Percentiles rank a stretch among this genome's conserved stretches.
Evolutionary conservation across 2,888 invertebrate genomes (phyloP).

Genomic region (Heliothis peltigera): DNA sequence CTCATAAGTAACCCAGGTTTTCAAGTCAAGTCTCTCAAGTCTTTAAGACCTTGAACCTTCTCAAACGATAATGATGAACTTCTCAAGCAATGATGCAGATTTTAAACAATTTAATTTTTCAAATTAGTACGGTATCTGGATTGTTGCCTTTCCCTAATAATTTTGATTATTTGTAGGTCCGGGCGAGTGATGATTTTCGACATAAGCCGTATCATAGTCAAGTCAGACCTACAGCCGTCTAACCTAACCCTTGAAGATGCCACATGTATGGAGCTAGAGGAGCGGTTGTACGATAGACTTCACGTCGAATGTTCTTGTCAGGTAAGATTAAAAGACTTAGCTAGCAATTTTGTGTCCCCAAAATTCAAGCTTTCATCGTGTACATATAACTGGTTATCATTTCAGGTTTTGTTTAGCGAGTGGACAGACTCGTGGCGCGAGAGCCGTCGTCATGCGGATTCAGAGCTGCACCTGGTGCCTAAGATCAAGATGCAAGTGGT

Average conservation of each 20-base stretch:
- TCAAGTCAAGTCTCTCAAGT: too few species aligned
- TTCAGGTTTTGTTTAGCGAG: conserved; percentile 88
- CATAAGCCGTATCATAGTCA: conserved; percentile 92
- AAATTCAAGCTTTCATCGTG: neutral
- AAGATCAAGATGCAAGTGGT: conserved; percentile 91
- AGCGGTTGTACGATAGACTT: conserved; percentile 94
- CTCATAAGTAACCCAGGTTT: too few species aligned
- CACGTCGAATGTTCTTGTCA: conserved; percentile 93
- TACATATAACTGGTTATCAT: neutral
- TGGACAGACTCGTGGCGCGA: conserved; percentile 94
- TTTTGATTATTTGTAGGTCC: conserved; percentile 81
- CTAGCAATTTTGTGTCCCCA: neutral
- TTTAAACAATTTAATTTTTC: too few species aligned
- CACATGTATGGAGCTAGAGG: conserved; percentile 95
- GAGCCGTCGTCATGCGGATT: conserved; percentile 92
- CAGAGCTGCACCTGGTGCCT: conserved; percentile 93
- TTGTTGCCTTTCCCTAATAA: too few species aligned
- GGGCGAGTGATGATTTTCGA: conserved; percentile 93
- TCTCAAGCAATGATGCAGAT: too few species aligned
- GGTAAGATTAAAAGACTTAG: conserved; percentile 74
- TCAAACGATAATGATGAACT: too few species aligned
- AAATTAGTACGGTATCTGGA: too few species aligned
- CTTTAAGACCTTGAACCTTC: too few species aligned
- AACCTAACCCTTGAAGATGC: conserved; percentile 93
- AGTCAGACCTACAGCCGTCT: conserved; percentile 93